Base-by-base conservation (phyloP, 2,888 invertebrate species). In the Tuberolachnus salignus region DNA sequence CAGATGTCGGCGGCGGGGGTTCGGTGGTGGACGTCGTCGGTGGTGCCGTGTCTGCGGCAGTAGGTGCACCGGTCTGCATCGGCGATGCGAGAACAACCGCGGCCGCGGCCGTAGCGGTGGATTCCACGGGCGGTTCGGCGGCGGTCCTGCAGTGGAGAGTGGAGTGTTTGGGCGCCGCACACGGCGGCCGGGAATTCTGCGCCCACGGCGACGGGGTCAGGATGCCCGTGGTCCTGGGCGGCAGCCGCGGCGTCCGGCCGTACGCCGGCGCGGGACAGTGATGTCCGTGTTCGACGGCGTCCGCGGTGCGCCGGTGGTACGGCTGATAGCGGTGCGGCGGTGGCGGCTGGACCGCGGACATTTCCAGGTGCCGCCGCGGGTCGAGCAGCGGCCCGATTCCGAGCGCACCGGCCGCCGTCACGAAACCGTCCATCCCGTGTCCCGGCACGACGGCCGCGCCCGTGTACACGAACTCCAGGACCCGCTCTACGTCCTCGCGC, bases 381-480 rank as follows among this genome's bases (percentile, higher is more conserved):
- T 80, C 80, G 9, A 80, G 44, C 11, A 80, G n/a, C 16, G 71
- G 71, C 1, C 71, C 70, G 23, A 80, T 81, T 21, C 80, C 57
- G 86, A 80, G 55, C 23, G 53, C 63, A 1, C 64, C 86, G 44
- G 90, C 88, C 3, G 90, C 88, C 42, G 88, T 87, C 51, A 91
- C 84, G 83, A 91, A 91, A 66, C 88, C 88, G 70, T 87, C 85
- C 26, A 91, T 83, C 81, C 88, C 87, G n/a, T 87, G 86, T 55
- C 87, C 87, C n/a, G 88, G 87, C 44, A 92, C 85, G 4, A 87
- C 85, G 0, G 90, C 89, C 84, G 89, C 89, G 75, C 91, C 92
- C 57, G 90, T 90, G 84, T 92, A 92, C 81, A 91, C 88, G 83
- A 91, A 91, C 83, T 90, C 89, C 57, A 92, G 87, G 11, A 91